Conservation (phyloP, 1,140 invertebrate genomes). For the Brachionus manjavacas region DNA sequence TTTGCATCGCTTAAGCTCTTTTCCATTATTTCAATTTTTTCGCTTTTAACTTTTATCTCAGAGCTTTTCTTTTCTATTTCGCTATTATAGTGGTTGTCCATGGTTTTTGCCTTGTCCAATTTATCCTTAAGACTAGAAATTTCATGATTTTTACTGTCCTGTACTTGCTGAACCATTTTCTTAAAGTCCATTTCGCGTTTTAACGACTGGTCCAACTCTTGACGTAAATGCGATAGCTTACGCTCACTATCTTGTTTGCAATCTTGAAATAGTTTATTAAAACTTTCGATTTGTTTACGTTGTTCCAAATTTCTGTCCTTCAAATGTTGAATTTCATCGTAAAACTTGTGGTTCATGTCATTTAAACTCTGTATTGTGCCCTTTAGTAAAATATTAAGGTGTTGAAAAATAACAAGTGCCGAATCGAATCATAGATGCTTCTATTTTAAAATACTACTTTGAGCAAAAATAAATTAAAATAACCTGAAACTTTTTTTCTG, state of each 20-base stretch:
- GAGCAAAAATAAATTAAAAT: neutral
- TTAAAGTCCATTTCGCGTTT: slow-evolving; percentile 27
- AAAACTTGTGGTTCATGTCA: slow-evolving; percentile 38
- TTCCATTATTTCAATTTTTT: neutral
- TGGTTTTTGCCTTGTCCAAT: neutral
- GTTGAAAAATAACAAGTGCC: neutral
- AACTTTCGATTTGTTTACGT: slow-evolving; percentile 12
- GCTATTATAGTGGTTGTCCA: neutral
- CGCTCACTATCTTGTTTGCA: slow-evolving; percentile 19
- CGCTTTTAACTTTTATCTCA: neutral
- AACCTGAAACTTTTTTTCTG: neutral
- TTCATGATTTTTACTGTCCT: slow-evolving; percentile 18
- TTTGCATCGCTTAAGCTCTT: neutral
- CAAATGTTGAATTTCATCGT: slow-evolving; percentile 30
- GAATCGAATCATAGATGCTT: neutral
- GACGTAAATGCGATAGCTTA: neutral
- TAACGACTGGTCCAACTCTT: slow-evolving; percentile 3
- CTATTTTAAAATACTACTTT: neutral
- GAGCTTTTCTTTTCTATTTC: neutral
- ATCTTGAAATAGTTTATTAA: slow-evolving; percentile 25
- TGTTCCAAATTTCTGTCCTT: slow-evolving; percentile 36
- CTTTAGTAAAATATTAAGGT: neutral
- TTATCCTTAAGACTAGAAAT: neutral
- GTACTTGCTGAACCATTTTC: slow-evolving; percentile 22
- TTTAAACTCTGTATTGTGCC: slow-evolving; percentile 35